phyloP scores from a whole-genome alignment of 2,888 invertebrate species.

The Chesias legatella region DNA sequence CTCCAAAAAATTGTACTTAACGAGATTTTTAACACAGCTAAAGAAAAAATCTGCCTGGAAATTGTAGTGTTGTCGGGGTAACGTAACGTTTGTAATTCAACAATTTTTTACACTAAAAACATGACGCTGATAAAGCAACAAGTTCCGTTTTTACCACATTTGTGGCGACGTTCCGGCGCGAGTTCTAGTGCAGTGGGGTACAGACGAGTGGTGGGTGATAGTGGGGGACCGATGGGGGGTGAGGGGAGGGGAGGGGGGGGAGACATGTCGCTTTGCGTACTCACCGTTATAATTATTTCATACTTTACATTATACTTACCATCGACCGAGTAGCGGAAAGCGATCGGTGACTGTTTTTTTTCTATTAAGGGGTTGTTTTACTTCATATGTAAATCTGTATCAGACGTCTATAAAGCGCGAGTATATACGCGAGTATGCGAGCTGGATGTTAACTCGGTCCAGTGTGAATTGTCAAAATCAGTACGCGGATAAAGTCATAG shows the following conservation, averaged over 20 bases:
- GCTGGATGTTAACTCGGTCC: too few species aligned
- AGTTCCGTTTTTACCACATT: conserved; percentile 68
- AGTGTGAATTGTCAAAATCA: too few species aligned
- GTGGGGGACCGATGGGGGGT: conserved; percentile 4
- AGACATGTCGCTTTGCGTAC: conserved; percentile 51
- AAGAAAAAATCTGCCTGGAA: conserved; percentile 22
- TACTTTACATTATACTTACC: conserved; percentile 65
- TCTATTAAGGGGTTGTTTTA: conserved; percentile 45
- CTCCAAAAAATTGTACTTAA: conserved; percentile 6
- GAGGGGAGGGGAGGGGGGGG: conserved; percentile 24
- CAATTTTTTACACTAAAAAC: conserved; percentile 52
- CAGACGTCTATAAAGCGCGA: too few species aligned
- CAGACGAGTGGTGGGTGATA: conserved; percentile 29
- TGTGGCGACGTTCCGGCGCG: conserved; percentile 51
- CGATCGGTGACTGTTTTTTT: conserved; percentile 65
- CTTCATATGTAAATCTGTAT: too few species aligned
- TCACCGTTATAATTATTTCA: conserved; percentile 73
- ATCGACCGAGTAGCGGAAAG: conserved; percentile 53
- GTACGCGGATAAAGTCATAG: too few species aligned
- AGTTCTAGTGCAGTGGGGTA: conserved; percentile 31
- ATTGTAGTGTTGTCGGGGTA: conserved; percentile 31
- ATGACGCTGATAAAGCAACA: conserved; percentile 73
- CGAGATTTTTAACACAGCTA: conserved; percentile 18
- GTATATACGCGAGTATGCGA: too few species aligned
- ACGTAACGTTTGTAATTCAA: conserved; percentile 42